Base-by-base conservation (phyloP, 2,888 invertebrate species). In the Netelia fuscicornis region DNA sequence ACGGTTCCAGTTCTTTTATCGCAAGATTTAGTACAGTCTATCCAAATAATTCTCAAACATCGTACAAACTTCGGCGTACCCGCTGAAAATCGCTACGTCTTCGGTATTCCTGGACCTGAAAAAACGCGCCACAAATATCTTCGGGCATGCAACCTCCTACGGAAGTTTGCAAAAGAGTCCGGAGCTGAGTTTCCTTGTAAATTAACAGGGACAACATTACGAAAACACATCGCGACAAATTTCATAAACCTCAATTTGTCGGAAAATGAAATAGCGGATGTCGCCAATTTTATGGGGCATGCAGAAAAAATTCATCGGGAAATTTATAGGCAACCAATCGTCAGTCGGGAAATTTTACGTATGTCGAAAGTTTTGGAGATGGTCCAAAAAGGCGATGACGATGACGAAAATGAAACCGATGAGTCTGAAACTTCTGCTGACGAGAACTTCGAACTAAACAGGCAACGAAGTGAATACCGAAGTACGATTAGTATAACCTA, bases 131-230 rank as follows among this genome's bases (percentile, higher is more conserved):
- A 77, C 20, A 54, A 25, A 13, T 78, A 78, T 10, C 60, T 86
- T 2, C 54, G 77, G 42, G 87, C 86, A 2, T 85, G 85, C 52
- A 54, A 13, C 0, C 60, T 87, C 0, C 56, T 87, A 77, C 37
- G 81, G 42, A 74, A 77, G 23, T 86, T 83, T 52, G 75, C 83
- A 0, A 74, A 20, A 1, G 58, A 80, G 64, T 85, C 76, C 9
- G 72, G 84, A 1, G 86, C 83, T 2, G 48, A 23, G 25, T 74
- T 87, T 72, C 87, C 88, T 2, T 71, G 80, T 6, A 82, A 64
- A 58, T 70, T 88, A 20, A 83, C 86, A 11, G 87, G 83, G 9
- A 87, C 88, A 2, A 62, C 62, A 11, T 52, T 88, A 11, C 76
- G 86, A 1, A 88, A 87, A 67, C 88, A 88, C n/a, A 80, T 88